Evolutionary conservation across 2,888 invertebrate genomes (phyloP), one percentile per base, ranked within the genome.

Genomic region (Zelleria hepariella): DNA sequence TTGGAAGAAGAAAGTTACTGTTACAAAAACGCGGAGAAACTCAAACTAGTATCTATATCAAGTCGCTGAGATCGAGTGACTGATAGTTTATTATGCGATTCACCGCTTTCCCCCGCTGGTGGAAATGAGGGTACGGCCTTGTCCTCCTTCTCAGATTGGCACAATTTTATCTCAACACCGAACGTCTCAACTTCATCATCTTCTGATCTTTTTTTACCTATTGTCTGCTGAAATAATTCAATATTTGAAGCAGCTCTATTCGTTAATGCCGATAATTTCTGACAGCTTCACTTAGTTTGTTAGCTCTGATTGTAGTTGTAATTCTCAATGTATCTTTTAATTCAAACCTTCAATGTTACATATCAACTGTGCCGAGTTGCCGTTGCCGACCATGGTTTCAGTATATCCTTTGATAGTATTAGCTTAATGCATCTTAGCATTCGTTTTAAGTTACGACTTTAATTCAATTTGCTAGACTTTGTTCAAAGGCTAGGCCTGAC

Each of bases 91-190:
- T 77, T 74, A 72, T 70, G 68, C 65, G 71, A 75, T 74, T 70
- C 66, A 69, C 71, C 70, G 72, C 72, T 76, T 79, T 76, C 59
- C 75, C 71, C 72, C n/a, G n/a, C n/a, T n/a, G 75, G 68, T 70
- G 68, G 72, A 80, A 83, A 78, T 73, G 81, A 77, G 85, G 80
- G 71, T 85, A 67, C 75, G 80, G 77, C 87, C 87, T 87, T 87
- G 87, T 69, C 78, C 87, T 64, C 74, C 72, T 85, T 87, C 71
- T 75, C 67, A 73, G 77, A 85, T 86, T 86, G 84, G 87, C 86
- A 87, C 82, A 85, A 85, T 85, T 86, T 84, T 80, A 82, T 80
- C 76, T 78, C 69, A 69, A n/a, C n/a, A 47, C 42, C 32, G 20
- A 5, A 32, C 32, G 32, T 10, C 32, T 42, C 15, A 42, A 15